A percentile compares a stretch with the other conserved stretches of the same genome.
phyloP scores from a whole-genome alignment of 2,797 vertebrate species.

The Epinephelus malabaricus region DNA sequence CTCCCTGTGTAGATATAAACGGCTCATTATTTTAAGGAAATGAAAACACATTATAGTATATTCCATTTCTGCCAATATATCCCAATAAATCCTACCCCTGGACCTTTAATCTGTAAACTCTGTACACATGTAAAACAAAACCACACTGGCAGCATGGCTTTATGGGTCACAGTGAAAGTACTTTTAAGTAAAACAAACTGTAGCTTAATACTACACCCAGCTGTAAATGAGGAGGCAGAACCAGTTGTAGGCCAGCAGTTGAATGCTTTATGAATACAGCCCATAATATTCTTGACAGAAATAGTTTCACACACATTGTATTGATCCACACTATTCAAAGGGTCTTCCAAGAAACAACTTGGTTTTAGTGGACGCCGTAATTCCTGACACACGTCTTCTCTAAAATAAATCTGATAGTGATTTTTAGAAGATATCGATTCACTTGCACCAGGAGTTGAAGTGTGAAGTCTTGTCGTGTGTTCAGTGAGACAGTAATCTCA shows the following conservation, averaged over 20 bases:
- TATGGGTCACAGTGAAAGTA: neutral
- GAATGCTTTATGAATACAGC: conserved; percentile 59
- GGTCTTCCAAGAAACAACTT: neutral
- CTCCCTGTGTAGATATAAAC: too few relatives aligned
- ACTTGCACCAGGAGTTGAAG: neutral
- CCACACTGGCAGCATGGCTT: neutral
- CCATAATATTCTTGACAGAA: conserved; percentile 9
- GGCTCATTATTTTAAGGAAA: too few relatives aligned
- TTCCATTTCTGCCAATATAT: too few relatives aligned
- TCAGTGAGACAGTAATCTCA: conserved; percentile 15
- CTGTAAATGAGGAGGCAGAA: neutral
- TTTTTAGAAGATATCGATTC: conserved; percentile 3
- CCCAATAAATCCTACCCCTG: too few relatives aligned
- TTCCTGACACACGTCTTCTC: neutral
- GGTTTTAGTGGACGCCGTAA: neutral
- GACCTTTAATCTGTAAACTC: conserved; percentile 1
- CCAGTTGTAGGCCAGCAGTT: neutral
- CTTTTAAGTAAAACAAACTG: neutral
- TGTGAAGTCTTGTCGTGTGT: conserved; percentile 22
- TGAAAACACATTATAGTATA: too few relatives aligned
- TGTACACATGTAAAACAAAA: neutral
- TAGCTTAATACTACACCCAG: neutral
- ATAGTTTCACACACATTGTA: conserved; percentile 14
- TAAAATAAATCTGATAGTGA: neutral
- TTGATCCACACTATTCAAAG: conserved; percentile 12